Evolutionary conservation across 2,888 invertebrate genomes (phyloP), one percentile per base, ranked within the genome.

Genomic region (Drosophila setosimentum): DNA sequence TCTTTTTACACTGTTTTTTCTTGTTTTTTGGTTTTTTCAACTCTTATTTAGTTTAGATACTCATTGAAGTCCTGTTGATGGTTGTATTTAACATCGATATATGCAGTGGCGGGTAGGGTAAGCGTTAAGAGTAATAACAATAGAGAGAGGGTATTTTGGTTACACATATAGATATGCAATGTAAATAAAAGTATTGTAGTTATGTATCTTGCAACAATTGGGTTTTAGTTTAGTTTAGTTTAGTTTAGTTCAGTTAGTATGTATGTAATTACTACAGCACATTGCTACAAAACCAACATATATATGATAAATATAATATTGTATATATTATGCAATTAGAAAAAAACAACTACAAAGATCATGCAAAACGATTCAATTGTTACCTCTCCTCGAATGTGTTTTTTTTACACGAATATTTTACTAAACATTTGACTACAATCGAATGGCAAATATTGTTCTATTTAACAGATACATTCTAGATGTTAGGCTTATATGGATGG

Each of bases 31-130:
- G 29, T 69, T 42, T 63, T 73, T 91, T 40, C 6, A 54, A 45
- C 18, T 79, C 48, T 89, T 69, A 55, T 82, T 80, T 76, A 93
- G 89, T 93, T 93, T 77, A 93, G 91, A 91, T 93, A 93, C 91
- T 93, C 93, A 93, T 93, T 93, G 92, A 93, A 93, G 92, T 93
- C 93, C 93, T 93, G 89, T 87, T 81, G 79, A 76, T 85, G 75
- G 80, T 87, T 80, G 87, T 90, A 80, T 79, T 45, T 86, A 81
- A 83, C 89, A 80, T 88, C 84, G 82, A 91, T 82, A 83, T 80
- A 87, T 89, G 91, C 83, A 88, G 90, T 91, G 90, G 91, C 87
- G 80, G 91, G 79, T 91, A 82, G 91, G 91, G 91, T 73, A 91
- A 92, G 91, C 91, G 83, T 91, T 91, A 89, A 91, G 83, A 82